phyloP scores from a whole-genome alignment of 2,113 vertebrate species.

The Aspiorhynchus laticeps region DNA sequence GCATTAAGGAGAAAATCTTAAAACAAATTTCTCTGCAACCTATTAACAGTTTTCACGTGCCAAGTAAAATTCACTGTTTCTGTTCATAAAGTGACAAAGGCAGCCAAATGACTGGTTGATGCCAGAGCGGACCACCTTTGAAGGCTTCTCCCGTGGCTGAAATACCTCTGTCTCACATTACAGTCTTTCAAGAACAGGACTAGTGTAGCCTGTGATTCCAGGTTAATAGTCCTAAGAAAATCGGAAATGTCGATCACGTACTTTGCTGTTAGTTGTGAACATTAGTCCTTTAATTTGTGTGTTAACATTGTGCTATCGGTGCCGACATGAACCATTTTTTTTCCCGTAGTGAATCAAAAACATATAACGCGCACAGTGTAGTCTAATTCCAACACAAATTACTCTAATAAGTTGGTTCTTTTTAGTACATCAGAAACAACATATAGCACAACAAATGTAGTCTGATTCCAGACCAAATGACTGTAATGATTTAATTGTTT shows the following conservation, averaged over 20 bases:
- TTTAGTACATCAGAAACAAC: background rate
- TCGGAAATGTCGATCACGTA: background rate
- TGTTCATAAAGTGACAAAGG: constrained; percentile 52
- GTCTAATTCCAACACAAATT: too few species aligned
- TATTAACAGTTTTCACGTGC: constrained; percentile 55
- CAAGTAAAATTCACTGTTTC: constrained; percentile 56
- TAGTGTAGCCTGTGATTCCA: constrained; percentile 1
- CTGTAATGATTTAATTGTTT: background rate
- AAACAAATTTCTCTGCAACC: constrained; percentile 47
- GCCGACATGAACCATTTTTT: too few species aligned
- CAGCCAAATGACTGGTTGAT: constrained; percentile 39
- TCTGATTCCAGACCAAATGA: background rate
- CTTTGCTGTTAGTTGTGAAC: background rate
- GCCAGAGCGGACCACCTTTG: constrained; percentile 46
- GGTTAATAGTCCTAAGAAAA: background rate
- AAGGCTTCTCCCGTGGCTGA: constrained; percentile 22
- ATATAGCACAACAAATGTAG: background rate
- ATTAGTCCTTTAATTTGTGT: constrained; percentile 1
- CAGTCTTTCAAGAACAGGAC: constrained; percentile 17
- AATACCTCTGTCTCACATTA: constrained; percentile 51
- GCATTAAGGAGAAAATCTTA: constrained; percentile 55
- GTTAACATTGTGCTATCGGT: background rate
- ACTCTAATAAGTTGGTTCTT: background rate
- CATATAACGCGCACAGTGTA: background rate
- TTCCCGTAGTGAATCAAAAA: too few species aligned